phyloP scores from a whole-genome alignment of 2,113 vertebrate genomes.

The Cryptotis parvus region DNA sequence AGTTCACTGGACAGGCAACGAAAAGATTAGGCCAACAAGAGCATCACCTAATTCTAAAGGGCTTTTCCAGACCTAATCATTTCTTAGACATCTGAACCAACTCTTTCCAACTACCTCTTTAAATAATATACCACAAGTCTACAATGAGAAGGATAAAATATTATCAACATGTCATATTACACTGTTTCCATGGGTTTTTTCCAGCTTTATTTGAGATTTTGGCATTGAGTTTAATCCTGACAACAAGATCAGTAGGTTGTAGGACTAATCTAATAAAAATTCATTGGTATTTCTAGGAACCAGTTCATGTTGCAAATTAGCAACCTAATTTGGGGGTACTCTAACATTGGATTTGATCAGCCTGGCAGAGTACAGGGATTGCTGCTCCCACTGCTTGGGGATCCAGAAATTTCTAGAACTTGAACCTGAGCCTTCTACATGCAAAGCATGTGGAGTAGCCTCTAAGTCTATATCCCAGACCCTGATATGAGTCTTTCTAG shows the following conservation, averaged over 20 bases:
- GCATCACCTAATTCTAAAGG: background rate
- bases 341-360: background rate
- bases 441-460: no score
- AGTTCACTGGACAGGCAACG: background rate
- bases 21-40: background rate
- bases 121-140: background rate
- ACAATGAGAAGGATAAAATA: constrained; percentile 39
- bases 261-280: constrained; percentile 13
- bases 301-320: background rate
- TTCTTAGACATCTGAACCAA: background rate
- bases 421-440: no score
- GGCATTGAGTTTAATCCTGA: constrained; percentile 48
- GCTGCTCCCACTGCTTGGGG: no score
- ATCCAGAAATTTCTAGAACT: no score
- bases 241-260: background rate
- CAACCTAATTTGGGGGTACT: background rate
- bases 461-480: no score
- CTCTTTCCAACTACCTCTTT: constrained; percentile 18
- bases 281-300: constrained; percentile 1
- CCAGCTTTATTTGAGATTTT: constrained; percentile 16
- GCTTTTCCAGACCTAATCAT: background rate
- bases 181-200: background rate
- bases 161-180: background rate
- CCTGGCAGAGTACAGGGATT: no score
- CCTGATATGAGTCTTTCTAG: background rate